Evolutionary conservation across 2,797 vertebrate species (phyloP).

Genomic region (Tangara arthus): DNA sequence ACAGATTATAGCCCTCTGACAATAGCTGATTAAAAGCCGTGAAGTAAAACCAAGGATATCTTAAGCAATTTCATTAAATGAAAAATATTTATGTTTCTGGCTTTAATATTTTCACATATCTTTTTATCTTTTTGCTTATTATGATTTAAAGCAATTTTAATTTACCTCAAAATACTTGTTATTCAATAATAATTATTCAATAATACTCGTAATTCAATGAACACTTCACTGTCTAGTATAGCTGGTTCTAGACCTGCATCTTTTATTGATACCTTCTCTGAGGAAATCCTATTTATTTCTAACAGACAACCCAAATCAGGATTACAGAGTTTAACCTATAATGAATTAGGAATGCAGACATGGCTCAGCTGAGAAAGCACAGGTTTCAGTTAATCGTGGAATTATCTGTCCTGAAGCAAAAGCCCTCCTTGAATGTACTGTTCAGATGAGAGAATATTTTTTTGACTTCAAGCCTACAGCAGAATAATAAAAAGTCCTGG

Average conservation of each 20-base stretch:
- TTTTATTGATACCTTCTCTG: background rate
- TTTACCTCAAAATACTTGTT: background rate
- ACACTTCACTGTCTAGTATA: background rate
- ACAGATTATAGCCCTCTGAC: background rate
- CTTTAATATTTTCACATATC: background rate
- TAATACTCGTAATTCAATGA: background rate
- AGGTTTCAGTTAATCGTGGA: background rate
- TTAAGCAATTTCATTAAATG: background rate
- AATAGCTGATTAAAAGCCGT: background rate
- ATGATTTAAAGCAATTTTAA: background rate
- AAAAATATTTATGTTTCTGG: background rate
- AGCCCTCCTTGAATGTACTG: background rate
- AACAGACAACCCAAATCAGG: background rate
- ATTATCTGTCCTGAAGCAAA: conserved; percentile 9
- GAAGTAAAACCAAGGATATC: background rate
- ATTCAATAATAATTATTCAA: background rate
- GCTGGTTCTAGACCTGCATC: background rate
- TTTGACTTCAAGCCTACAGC: background rate
- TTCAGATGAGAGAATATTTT: background rate
- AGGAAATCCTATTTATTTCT: background rate
- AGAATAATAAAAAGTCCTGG: background rate
- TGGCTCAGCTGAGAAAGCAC: background rate
- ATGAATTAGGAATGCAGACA: background rate
- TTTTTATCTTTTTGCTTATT: background rate
- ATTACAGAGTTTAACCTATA: background rate